Evolutionary conservation across 1,140 invertebrate species (phyloP).

Genomic region (Zaprionus tsacasi): DNA sequence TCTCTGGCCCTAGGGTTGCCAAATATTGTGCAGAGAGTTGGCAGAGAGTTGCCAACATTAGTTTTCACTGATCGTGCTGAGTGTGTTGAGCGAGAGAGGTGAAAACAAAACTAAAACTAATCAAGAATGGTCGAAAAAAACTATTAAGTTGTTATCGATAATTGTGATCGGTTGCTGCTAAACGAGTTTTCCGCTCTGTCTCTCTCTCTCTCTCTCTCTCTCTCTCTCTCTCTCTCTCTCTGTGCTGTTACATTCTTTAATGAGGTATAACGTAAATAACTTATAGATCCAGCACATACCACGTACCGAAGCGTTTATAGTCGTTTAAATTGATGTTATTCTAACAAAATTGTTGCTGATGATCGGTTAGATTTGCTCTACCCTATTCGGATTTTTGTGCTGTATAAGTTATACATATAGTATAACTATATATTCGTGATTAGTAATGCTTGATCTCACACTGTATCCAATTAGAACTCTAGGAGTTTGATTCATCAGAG

Average conservation of each 20-base stretch:
- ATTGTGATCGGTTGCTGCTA: conserved; percentile 4
- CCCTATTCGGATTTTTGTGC: no score
- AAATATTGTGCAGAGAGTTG: conserved; percentile 14
- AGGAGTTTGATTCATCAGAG: no score
- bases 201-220: neutral
- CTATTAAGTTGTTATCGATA: neutral
- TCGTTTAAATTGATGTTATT: neutral
- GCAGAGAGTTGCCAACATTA: conserved; percentile 3
- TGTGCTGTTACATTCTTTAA: neutral
- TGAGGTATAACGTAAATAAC: neutral
- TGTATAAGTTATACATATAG: no score
- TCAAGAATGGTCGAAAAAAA: conserved; percentile 2
- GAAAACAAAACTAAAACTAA: neutral
- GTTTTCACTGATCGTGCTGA: neutral
- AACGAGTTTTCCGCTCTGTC: neutral
- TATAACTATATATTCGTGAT: no score
- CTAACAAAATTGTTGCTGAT: neutral
- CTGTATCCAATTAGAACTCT: no score
- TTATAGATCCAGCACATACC: neutral
- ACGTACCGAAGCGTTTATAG: neutral
- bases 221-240: conserved; percentile 9
- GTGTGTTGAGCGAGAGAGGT: neutral
- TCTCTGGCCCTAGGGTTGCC: conserved; percentile 11
- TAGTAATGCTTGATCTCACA: no score
- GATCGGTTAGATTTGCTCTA: no score